These are phyloP conservation scores for Clarias gariepinus DNA, from an alignment of 2,113 vertebrate species.

Conservation along the genomic window DNA sequence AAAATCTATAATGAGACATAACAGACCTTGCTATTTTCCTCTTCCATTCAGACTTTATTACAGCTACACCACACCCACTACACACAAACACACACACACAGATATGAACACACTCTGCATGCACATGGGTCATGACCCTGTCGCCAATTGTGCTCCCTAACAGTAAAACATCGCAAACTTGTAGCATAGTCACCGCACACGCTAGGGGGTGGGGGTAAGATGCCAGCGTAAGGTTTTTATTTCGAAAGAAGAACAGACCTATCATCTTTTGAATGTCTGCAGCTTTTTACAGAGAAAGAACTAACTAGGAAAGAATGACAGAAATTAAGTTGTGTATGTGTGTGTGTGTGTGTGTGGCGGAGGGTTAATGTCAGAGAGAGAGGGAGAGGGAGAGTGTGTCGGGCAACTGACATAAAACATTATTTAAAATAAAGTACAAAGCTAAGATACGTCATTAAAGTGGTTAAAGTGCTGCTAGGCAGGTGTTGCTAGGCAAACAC, in stretches of 20 bases:
- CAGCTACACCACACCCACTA: conserved; percentile 54
- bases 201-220: not conserved
- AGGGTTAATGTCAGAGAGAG: not conserved
- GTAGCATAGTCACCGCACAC: not conserved
- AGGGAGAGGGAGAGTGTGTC: not conserved
- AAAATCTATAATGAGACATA: conserved; percentile 55
- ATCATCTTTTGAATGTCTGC: not conserved
- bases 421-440: not conserved
- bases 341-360: not conserved
- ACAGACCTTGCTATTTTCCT: conserved; percentile 53
- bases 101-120: not conserved
- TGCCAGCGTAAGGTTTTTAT: too few relatives aligned
- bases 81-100: conserved; percentile 47
- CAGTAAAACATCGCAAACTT: not conserved
- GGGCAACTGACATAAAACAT: not conserved
- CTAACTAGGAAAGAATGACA: not conserved
- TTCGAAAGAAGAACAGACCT: not conserved
- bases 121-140: not conserved
- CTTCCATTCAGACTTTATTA: conserved; percentile 45
- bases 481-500: not conserved
- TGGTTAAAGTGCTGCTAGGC: not conserved
- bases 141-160: not conserved
- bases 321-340: too few relatives aligned
- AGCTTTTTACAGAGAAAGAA: too few relatives aligned
- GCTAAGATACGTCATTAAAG: not conserved